A percentile compares a stretch with the other conserved stretches of the same genome.
phyloP scores from a whole-genome alignment of 2,113 vertebrate genomes.

The Calcarius ornatus region DNA sequence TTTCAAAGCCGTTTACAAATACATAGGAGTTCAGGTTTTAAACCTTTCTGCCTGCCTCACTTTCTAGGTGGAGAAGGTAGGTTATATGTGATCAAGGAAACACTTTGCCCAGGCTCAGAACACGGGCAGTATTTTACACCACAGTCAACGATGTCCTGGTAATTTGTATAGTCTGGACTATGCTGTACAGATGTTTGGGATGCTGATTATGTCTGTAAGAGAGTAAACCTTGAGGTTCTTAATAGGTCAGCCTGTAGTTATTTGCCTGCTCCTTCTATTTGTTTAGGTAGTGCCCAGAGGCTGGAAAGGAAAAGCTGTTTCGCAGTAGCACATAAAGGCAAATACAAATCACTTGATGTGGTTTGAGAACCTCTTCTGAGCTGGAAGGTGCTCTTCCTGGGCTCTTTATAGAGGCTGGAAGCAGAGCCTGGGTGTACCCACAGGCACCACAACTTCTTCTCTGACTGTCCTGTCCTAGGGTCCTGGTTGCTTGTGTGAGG shows the following conservation, averaged over 20 bases:
- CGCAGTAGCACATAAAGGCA: background rate
- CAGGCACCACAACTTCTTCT: background rate
- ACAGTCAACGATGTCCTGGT: background rate
- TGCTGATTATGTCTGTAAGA: background rate
- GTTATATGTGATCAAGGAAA: background rate
- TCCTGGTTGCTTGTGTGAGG: background rate
- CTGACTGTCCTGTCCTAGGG: background rate
- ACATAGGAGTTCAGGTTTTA: background rate
- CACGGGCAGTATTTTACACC: background rate
- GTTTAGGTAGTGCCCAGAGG: background rate
- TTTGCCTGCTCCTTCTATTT: background rate
- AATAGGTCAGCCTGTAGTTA: background rate
- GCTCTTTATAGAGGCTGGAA: background rate
- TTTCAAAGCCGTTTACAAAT: background rate
- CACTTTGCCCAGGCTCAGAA: background rate
- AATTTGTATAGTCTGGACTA: background rate
- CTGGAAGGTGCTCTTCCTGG: background rate
- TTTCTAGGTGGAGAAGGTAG: background rate
- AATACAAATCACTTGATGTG: background rate
- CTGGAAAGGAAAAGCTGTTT: background rate
- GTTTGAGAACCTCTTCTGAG: background rate
- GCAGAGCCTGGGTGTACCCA: background rate
- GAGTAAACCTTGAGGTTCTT: background rate
- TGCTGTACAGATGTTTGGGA: background rate
- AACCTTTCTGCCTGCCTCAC: background rate